phyloP scores from a whole-genome alignment of 2,113 vertebrate species.

The Lamprologus tigripictilis region DNA sequence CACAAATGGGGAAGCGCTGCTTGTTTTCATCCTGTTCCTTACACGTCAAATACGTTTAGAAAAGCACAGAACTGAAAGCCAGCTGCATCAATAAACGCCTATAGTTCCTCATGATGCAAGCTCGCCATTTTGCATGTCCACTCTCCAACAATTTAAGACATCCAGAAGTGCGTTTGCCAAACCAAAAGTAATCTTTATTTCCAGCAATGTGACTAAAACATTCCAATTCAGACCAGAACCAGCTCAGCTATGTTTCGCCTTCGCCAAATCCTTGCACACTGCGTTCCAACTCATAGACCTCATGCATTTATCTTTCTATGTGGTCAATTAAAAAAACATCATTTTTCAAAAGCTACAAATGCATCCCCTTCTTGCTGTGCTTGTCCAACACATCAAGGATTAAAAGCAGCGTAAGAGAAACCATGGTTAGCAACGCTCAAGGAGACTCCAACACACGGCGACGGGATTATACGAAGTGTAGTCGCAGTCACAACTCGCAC shows the following conservation, averaged over 20 bases:
- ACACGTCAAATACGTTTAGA: neutral
- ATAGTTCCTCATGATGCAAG: neutral
- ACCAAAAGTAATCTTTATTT: conserved; percentile 31
- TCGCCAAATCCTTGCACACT: neutral
- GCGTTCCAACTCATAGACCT: neutral
- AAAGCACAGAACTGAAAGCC: neutral
- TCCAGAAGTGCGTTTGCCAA: neutral
- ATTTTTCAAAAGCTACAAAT: neutral
- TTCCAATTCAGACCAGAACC: conserved; percentile 54
- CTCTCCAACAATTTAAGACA: neutral
- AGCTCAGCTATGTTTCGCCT: conserved; percentile 45
- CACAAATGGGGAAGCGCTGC: neutral
- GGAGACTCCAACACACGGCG: conserved; percentile 4
- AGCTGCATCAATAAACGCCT: neutral
- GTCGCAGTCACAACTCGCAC: neutral
- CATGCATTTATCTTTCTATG: conserved; percentile 5
- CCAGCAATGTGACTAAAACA: conserved; percentile 46
- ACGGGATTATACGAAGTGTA: neutral
- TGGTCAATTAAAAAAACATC: neutral
- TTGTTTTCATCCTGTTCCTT: neutral
- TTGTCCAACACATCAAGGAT: neutral
- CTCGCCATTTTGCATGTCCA: neutral
- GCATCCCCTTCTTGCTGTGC: neutral
- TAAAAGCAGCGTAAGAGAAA: neutral
- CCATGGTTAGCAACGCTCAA: neutral